Conservation (phyloP, 2,113 vertebrate genomes). For the Planiliza haematocheilus region DNA sequence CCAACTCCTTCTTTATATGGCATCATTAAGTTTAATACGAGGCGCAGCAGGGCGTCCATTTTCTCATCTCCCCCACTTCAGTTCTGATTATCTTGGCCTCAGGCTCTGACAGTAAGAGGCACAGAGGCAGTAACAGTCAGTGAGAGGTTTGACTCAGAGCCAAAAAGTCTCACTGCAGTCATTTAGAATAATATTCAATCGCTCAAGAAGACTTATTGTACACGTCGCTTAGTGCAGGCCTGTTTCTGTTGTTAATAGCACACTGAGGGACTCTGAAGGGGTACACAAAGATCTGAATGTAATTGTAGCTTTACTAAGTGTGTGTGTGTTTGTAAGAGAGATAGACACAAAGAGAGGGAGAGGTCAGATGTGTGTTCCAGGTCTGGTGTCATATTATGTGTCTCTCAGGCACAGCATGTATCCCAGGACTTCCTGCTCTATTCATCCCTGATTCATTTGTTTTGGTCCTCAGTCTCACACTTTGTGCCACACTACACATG, state of each 20-base stretch:
- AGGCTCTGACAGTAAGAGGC: constrained; percentile 52
- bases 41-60: constrained; percentile 50
- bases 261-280: constrained; percentile 19
- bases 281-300: constrained; percentile 40
- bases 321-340: constrained; percentile 9
- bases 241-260: constrained; percentile 39
- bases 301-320: constrained; percentile 46
- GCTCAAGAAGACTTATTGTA: constrained; percentile 40
- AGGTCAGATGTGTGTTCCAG: constrained; percentile 53
- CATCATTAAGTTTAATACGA: constrained; percentile 72
- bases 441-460: constrained; percentile 69
- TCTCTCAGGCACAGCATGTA: constrained; percentile 31
- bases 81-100: constrained; percentile 54
- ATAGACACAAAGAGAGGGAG: constrained; percentile 50
- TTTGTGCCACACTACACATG: constrained; percentile 7
- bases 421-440: constrained; percentile 51
- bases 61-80: constrained; percentile 58
- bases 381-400: constrained; percentile 58
- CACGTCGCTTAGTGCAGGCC: neutral
- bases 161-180: constrained; percentile 35
- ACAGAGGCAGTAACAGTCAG: constrained; percentile 40
- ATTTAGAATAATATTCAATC: constrained; percentile 51
- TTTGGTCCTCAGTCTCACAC: constrained; percentile 44
- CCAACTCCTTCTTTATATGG: constrained; percentile 57
- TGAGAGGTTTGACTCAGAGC: constrained; percentile 39